A percentile compares a stretch with the other conserved stretches of the same genome.
Conservation (phyloP, 2,113 vertebrate species). For the Hypocryptadius cinnamomeus region DNA sequence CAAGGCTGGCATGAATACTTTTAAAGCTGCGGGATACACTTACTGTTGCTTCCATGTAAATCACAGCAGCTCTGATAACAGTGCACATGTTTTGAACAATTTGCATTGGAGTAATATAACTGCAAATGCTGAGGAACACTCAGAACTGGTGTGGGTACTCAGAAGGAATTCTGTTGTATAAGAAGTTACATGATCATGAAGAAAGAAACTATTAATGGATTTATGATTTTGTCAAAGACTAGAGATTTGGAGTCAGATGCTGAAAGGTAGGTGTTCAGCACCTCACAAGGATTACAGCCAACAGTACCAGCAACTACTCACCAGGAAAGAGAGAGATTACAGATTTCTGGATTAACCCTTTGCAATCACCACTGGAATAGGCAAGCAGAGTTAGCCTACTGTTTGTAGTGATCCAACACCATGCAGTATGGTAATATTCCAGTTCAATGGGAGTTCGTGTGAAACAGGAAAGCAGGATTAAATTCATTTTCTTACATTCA, state of each 20-base stretch:
- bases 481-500: neutral
- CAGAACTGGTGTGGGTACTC: neutral
- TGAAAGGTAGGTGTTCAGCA: neutral
- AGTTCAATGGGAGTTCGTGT: neutral
- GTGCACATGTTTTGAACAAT: neutral
- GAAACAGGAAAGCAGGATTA: neutral
- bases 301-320: neutral
- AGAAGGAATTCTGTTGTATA: neutral
- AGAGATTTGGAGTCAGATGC: neutral
- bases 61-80: neutral
- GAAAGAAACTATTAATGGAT: neutral
- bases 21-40: neutral
- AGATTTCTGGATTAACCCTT: slow-evolving; percentile 27
- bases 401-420: neutral
- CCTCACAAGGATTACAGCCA: neutral
- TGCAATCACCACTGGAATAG: neutral
- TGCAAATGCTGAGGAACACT: neutral
- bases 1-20: neutral
- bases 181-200: neutral
- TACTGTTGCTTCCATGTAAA: neutral
- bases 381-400: neutral
- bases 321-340: slow-evolving; percentile 4
- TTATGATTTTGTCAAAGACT: neutral
- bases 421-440: neutral
- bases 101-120: neutral